These are phyloP conservation scores for Furcula furcula DNA, from an alignment of 2,888 invertebrate genomes.

Conservation along the genomic window DNA sequence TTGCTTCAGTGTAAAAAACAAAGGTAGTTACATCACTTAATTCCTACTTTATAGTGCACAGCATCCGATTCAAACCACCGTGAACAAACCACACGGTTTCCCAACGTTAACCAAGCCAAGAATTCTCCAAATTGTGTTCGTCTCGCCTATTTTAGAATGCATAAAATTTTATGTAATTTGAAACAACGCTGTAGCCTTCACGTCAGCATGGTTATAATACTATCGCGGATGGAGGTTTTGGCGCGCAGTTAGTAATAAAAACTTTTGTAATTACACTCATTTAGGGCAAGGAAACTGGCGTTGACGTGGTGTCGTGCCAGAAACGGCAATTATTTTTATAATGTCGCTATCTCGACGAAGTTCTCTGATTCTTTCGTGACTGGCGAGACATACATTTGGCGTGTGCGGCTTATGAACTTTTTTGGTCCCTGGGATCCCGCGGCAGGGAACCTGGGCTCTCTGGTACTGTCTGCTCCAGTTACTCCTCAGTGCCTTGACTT, in stretches of 20 bases:
- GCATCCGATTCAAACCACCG: background rate
- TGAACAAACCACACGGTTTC: conserved; percentile 1
- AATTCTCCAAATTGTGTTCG: conserved; percentile 7
- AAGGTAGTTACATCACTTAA: background rate
- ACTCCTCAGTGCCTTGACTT: too few relatives aligned
- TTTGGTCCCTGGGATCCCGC: too few relatives aligned
- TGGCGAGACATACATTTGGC: conserved; percentile 23
- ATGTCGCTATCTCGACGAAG: conserved; percentile 42
- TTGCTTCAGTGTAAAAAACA: too few relatives aligned
- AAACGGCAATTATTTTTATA: conserved; percentile 73
- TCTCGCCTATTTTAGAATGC: conserved; percentile 19
- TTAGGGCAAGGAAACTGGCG: conserved; percentile 67
- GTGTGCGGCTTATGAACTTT: conserved; percentile 14
- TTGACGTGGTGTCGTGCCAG: conserved; percentile 78
- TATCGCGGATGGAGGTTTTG: conserved; percentile 65
- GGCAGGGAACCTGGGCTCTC: too few relatives aligned
- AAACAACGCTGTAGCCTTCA: conserved; percentile 36
- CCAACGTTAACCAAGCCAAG: conserved; percentile 2
- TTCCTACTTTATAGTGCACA: background rate
- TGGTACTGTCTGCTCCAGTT: too few relatives aligned
- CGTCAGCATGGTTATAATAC: conserved; percentile 43
- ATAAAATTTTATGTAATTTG: conserved; percentile 41
- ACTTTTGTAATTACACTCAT: conserved; percentile 80
- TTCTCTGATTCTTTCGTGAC: conserved; percentile 36
- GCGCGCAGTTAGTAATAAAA: conserved; percentile 76